Evolutionary conservation across 2,113 vertebrate species (phyloP), one percentile per base, ranked within the genome.

Genomic region (Jacana jacana): DNA sequence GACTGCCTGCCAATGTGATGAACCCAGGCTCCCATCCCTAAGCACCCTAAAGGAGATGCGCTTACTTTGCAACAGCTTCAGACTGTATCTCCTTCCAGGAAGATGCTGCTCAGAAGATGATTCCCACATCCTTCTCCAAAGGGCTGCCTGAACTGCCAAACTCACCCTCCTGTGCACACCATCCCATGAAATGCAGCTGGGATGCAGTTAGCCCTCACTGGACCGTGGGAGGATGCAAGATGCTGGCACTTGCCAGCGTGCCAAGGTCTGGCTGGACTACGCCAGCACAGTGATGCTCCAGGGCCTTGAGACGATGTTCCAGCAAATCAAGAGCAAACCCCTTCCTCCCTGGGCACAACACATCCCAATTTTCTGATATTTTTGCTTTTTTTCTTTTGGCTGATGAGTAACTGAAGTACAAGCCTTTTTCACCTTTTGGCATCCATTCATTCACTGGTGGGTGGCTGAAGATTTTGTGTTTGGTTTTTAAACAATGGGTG

Each of bases 211-310:
- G 30, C 73, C 64, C 58, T 68, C 17, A 2, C 27, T 6, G 7
- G 17, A 23, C 8, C 20, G 5, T 10, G 2, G 19, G 22, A 65
- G 49, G 64, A 33, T 44, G 28, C 4, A 10, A 25, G 31, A 46
- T 39, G 60, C n/a, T 49, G 68, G 37, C 64, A 16, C 48, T 54
- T 3, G 2, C 52, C 15, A 9, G 33, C 20, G 10, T 27, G 24
- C 51, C 10, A 1, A 35, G 30, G 13, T 37, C 55, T 72, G 57
- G 49, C n/a, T 0, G 2, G 15, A 28, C 28, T 33, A 2, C 40
- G 25, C 2, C 1, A 3, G 28, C 5, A 3, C 9, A 64, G 18
- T 0, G 1, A 35, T 49, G 46, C 28, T 80, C 37, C 60, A 37
- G 65, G 42, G 57, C 42, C 76, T 88, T 72, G 0, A 3, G 48